phyloP scores from a whole-genome alignment of 2,888 invertebrate genomes.

The Xestia ashworthii region DNA sequence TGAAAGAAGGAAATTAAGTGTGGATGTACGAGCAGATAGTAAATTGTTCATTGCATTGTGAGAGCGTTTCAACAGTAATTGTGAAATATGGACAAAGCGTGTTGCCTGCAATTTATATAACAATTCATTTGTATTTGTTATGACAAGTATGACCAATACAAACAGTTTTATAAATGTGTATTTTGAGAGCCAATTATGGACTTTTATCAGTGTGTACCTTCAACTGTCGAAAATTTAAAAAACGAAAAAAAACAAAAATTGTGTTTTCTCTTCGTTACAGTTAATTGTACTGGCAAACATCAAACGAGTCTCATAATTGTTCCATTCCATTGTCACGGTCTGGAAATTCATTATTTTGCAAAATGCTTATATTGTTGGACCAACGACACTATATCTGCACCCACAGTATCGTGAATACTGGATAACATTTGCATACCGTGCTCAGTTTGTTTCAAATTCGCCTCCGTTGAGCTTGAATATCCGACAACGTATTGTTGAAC shows the following conservation, averaged over 20 bases:
- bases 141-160: neutral
- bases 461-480: constrained; percentile 56
- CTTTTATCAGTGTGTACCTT: neutral
- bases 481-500: constrained; percentile 60
- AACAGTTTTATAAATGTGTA: neutral
- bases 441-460: constrained; percentile 77
- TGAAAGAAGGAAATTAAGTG: constrained; percentile 49
- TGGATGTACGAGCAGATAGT: constrained; percentile 34
- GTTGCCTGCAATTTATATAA: neutral
- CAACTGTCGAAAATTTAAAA: constrained; percentile 12
- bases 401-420: constrained; percentile 64
- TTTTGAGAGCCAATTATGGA: neutral
- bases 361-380: constrained; percentile 66
- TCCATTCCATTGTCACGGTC: constrained; percentile 53
- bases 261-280: neutral
- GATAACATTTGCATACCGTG: constrained; percentile 80
- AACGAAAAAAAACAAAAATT: constrained; percentile 18
- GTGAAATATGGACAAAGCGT: constrained; percentile 2
- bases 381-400: constrained; percentile 65
- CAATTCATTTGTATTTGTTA: neutral
- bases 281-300: constrained; percentile 34
- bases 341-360: constrained; percentile 71
- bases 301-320: constrained; percentile 61
- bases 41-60: constrained; percentile 37
- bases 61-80: constrained; percentile 17